Base-by-base conservation (phyloP, 2,888 invertebrate species). In the Mesodorylaimus sp. region DNA sequence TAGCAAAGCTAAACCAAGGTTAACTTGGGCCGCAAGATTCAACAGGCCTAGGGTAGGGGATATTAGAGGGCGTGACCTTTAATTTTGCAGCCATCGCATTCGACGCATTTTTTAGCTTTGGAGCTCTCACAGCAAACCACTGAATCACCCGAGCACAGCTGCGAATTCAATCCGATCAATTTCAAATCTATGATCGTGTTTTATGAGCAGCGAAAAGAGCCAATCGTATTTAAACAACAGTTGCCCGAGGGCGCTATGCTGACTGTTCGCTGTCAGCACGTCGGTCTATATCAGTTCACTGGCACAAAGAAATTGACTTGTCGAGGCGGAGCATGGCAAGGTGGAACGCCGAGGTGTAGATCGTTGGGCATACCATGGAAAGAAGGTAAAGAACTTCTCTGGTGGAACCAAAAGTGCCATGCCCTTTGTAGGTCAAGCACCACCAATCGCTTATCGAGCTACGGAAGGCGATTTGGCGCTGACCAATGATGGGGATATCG, bases 391-490 rank as follows among this genome's bases (percentile, higher is more conserved):
- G 10, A 32, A 32, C 16, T 32, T 32, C 10, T 32, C 32, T 32
- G 10, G 10, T 13, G 10, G 32, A 16, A 32, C 16, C 32, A 32
- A 16, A 32, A 32, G 16, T 16, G 16, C 10, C 16, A 13, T 32
- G 16, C 42, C n/a, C 19, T 3, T 51, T 57, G 28, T 47, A 61
- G 61, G 47, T n/a, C 52, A 52, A 5, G 51, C 59, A 19, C 60
- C 62, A 3, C 60, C 62, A 1, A 61, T 64, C 25, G 55, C 58
- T 38, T 62, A 59, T 48, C 50, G 51, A 3, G 59, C 64, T 2
- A 58, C 59, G 16, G 51, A 55, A 36, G 63, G 63, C 3, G 56
- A 58, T 1, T 52, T 58, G 37, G 55, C 61, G 1, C 54, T 64
- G 10, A 58, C 60, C 3, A 59, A 60, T 7, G 51, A 52, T 7